Conservation (phyloP, 2,113 vertebrate genomes). For the Limanda limanda region DNA sequence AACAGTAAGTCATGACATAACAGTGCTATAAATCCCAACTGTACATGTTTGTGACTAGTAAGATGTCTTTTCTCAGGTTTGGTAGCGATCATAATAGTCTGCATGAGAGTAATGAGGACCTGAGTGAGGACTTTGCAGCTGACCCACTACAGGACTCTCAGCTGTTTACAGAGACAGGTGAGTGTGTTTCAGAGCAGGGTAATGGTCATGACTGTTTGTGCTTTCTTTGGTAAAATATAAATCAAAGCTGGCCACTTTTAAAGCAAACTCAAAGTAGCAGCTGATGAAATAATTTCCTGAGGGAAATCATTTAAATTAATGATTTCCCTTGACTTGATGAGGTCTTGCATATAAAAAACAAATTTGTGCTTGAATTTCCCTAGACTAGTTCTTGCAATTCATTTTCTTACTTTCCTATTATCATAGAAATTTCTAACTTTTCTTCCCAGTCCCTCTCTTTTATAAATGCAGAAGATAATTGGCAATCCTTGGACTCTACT, state of each 20-base stretch:
- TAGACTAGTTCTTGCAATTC: not conserved
- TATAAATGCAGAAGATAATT: conserved; percentile 6
- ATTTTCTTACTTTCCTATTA: not conserved
- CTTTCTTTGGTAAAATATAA: not conserved
- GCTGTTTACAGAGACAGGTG: conserved; percentile 81
- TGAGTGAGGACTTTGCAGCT: conserved; percentile 56
- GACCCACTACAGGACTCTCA: conserved; percentile 61
- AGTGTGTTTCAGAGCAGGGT: conserved; percentile 7
- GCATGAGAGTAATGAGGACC: conserved; percentile 72
- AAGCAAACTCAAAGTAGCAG: not conserved
- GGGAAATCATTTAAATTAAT: conserved; percentile 4
- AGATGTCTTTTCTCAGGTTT: conserved; percentile 39
- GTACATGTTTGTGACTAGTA: not conserved
- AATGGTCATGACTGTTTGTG: not conserved
- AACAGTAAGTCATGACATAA: conserved; percentile 50
- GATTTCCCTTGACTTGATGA: not conserved
- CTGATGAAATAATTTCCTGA: not conserved
- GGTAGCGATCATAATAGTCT: conserved; percentile 43
- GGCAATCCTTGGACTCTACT: not conserved
- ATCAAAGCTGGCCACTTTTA: not conserved
- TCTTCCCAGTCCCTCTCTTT: not conserved
- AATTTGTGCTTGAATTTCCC: not conserved
- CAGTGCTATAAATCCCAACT: not conserved
- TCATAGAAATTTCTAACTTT: not conserved
- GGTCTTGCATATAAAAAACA: not conserved